These are phyloP conservation scores for Morelia viridis DNA, from an alignment of 2,797 vertebrate species.

Conservation along the genomic window DNA sequence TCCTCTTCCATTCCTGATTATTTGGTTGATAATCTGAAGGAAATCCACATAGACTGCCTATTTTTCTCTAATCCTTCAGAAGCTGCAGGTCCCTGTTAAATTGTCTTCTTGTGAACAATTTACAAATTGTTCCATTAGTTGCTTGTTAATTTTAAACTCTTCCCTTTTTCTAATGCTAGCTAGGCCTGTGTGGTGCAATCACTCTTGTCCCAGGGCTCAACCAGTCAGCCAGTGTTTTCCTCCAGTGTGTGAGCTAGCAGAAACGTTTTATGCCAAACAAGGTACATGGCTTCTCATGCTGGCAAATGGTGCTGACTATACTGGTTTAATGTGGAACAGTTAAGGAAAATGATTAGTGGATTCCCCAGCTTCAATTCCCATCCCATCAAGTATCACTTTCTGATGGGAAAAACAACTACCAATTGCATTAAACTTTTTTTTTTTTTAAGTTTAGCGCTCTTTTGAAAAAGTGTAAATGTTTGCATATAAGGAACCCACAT, in stretches of 20 bases:
- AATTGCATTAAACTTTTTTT: neutral
- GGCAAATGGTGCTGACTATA: neutral
- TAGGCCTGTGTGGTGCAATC: neutral
- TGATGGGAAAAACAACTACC: neutral
- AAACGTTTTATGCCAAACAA: neutral
- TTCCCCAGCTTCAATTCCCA: neutral
- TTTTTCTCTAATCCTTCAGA: neutral
- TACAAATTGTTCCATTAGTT: neutral
- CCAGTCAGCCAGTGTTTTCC: neutral
- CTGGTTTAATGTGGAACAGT: neutral
- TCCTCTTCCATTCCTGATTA: neutral
- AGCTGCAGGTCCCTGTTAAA: neutral
- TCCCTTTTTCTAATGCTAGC: neutral
- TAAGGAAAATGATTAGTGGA: neutral
- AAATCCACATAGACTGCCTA: neutral
- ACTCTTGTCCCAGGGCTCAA: neutral
- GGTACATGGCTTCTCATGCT: neutral
- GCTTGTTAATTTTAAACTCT: neutral
- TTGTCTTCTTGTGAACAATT: neutral
- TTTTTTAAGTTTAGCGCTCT: neutral
- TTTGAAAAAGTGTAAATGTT: neutral
- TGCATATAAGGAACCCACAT: neutral
- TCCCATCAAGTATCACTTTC: neutral
- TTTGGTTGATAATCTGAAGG: neutral
- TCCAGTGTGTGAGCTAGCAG: neutral